Base-by-base conservation (phyloP, 1,140 invertebrate genomes). In the Pseudomyrmex pallidus region DNA sequence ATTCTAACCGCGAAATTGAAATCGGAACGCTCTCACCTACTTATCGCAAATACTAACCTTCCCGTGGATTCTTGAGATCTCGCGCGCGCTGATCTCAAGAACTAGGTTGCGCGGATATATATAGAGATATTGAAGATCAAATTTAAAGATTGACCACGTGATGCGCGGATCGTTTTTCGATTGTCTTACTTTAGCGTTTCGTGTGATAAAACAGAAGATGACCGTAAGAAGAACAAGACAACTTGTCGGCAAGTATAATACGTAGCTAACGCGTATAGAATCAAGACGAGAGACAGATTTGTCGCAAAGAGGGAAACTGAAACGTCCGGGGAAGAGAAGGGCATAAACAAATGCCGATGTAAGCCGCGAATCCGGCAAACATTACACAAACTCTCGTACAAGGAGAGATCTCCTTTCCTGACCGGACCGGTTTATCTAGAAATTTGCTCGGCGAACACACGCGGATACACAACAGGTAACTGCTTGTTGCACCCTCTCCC, bases 311-410 rank as follows among this genome's bases (percentile, higher is more conserved):
- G 87, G 82, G 85, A 54, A 52, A 54, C 82, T 85, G 86, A 85
- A 35, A 87, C 74, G 89, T 91, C 87, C 87, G 82, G 1, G 35
- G 35, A 7, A 5, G 5, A n/a, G n/a, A n/a, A n/a, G 35, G 0
- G 2, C 91, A 35, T 52, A 92, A 91, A 91, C 89, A 91, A 88
- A 92, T 90, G 90, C 89, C 87, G 84, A 70, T 89, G 82, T 83
- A 91, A 92, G 82, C 87, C 90, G 84, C 85, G 90, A 90, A 90
- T 90, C 88, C 88, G 90, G 74, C 85, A 91, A 92, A 92, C 91
- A 92, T 91, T 91, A 91, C 89, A 90, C 85, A 89, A 89, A 88
- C 87, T 92, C 85, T 92, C 85, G 89, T 35, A 35, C 85, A 68
- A 86, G 85, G 62, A 87, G 62, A 87, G 68, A 90, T 84, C 74